These are phyloP conservation scores for Holocentrus rufus DNA, from an alignment of 2,797 vertebrate genomes.

Conservation along the genomic window DNA sequence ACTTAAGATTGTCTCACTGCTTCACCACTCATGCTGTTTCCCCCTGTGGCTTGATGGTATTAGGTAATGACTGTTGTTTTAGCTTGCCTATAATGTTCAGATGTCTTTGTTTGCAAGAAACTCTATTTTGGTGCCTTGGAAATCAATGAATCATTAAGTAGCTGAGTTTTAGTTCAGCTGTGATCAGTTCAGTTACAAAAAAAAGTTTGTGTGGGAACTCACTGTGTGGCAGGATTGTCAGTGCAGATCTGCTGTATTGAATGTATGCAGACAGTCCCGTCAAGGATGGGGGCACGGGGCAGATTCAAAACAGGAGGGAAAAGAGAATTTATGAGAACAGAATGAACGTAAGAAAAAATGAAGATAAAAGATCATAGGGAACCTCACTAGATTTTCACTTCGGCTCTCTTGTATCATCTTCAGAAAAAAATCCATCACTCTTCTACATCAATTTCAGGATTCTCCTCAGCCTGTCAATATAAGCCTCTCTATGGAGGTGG, in stretches of 20 bases:
- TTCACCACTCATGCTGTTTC: constrained; percentile 16
- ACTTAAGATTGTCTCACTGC: constrained; percentile 41
- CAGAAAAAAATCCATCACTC: constrained; percentile 19
- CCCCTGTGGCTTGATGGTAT: constrained; percentile 29
- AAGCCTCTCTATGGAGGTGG: constrained; percentile 20
- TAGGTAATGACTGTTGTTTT: constrained; percentile 30
- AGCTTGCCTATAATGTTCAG: constrained; percentile 17
- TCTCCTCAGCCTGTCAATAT: constrained; percentile 31
- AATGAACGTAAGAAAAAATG: not conserved
- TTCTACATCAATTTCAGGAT: constrained; percentile 31
- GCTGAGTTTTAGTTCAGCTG: constrained; percentile 42
- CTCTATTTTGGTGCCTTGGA: constrained; percentile 11
- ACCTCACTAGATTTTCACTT: constrained; percentile 19
- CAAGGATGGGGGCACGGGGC: constrained; percentile 1
- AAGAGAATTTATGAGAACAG: constrained; percentile 1
- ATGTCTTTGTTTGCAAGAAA: constrained; percentile 43
- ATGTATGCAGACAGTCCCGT: constrained; percentile 34
- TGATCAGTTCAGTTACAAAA: constrained; percentile 40
- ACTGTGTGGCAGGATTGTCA: constrained; percentile 32
- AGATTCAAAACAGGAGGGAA: constrained; percentile 13
- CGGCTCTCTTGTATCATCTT: constrained; percentile 24
- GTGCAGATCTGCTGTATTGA: constrained; percentile 36
- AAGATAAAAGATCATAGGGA: not conserved
- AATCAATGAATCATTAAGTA: constrained; percentile 27
- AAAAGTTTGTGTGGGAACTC: constrained; percentile 43